phyloP scores from a whole-genome alignment of 1,140 invertebrate species.

The Kradibia gibbosae region DNA sequence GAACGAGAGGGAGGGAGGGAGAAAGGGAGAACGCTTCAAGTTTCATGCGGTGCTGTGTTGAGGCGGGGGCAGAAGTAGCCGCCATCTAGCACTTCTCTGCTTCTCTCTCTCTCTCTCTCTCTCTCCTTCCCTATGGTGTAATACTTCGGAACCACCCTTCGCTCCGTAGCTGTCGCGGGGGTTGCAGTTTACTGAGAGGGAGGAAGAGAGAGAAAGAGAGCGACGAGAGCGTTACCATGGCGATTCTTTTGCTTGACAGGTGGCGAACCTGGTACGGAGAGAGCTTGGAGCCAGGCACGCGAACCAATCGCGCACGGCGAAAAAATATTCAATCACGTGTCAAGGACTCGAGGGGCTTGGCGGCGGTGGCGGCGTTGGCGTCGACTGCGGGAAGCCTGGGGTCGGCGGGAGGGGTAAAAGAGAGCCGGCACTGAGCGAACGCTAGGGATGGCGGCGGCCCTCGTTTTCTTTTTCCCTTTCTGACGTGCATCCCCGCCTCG shows the following conservation, averaged over 20 bases:
- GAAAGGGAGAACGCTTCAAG: background rate
- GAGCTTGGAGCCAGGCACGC: conserved; percentile 45
- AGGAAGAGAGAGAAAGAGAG: conserved; percentile 53
- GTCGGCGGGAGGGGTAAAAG: conserved; percentile 53
- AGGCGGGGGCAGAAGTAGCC: conserved; percentile 27
- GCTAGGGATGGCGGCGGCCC: conserved; percentile 45
- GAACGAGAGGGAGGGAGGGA: background rate
- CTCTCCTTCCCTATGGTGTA: background rate
- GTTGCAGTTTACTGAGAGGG: conserved; percentile 47
- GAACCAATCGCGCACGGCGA: conserved; percentile 71
- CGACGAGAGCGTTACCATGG: conserved; percentile 64
- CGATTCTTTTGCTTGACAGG: conserved; percentile 71
- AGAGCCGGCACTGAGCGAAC: conserved; percentile 37
- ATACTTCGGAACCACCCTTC: conserved; percentile 42
- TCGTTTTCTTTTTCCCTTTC: conserved; percentile 40
- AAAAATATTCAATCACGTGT: conserved; percentile 73
- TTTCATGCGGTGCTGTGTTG: background rate
- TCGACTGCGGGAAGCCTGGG: conserved; percentile 42
- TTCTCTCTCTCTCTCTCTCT: conserved; percentile 11
- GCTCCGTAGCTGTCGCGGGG: conserved; percentile 57
- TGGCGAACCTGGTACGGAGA: conserved; percentile 61
- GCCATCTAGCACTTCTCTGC: conserved; percentile 5
- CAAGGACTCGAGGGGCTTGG: conserved; percentile 63
- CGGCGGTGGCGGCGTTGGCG: conserved; percentile 53
- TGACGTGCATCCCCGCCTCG: conserved; percentile 30